Evolutionary conservation across 2,113 vertebrate species (phyloP).

Genomic region (Polypterus senegalus): DNA sequence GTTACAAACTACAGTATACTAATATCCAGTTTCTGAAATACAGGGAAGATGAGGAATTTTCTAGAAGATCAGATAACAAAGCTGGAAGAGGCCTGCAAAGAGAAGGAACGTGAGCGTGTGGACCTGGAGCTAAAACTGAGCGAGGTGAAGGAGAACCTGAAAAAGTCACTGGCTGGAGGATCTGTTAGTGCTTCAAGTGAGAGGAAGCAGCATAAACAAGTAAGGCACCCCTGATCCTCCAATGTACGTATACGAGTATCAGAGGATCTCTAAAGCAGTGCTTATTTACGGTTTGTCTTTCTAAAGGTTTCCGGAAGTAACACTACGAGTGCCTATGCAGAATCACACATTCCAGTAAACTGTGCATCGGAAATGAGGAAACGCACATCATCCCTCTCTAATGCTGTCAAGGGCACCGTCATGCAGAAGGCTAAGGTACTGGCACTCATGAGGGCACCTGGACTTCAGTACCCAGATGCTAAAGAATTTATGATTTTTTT

Average conservation of each 20-base stretch:
- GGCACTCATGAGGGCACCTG: too few species aligned
- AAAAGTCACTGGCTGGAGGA: constrained; percentile 75
- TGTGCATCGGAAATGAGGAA: constrained; percentile 75
- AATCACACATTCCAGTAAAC: constrained; percentile 71
- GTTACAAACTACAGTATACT: too few species aligned
- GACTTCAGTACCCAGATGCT: background rate
- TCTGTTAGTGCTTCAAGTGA: constrained; percentile 57
- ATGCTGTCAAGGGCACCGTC: constrained; percentile 71
- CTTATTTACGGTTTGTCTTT: too few species aligned
- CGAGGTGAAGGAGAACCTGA: constrained; percentile 78
- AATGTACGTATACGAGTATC: too few species aligned
- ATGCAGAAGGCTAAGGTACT: constrained; percentile 87
- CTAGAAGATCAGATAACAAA: constrained; percentile 52
- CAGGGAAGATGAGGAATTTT: constrained; percentile 54
- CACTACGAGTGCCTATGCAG: constrained; percentile 47
- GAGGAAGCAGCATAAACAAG: too few species aligned
- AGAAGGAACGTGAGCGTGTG: constrained; percentile 67
- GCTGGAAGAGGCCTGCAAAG: constrained; percentile 72
- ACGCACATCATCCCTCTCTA: constrained; percentile 68
- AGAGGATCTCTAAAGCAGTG: too few species aligned
- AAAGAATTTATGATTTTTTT: background rate
- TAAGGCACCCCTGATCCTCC: too few species aligned
- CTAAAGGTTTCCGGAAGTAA: constrained; percentile 43
- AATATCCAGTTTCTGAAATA: too few species aligned
- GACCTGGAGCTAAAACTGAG: constrained; percentile 79